Conservation (phyloP, 2,113 vertebrate genomes). For the Oxyura jamaicensis region DNA sequence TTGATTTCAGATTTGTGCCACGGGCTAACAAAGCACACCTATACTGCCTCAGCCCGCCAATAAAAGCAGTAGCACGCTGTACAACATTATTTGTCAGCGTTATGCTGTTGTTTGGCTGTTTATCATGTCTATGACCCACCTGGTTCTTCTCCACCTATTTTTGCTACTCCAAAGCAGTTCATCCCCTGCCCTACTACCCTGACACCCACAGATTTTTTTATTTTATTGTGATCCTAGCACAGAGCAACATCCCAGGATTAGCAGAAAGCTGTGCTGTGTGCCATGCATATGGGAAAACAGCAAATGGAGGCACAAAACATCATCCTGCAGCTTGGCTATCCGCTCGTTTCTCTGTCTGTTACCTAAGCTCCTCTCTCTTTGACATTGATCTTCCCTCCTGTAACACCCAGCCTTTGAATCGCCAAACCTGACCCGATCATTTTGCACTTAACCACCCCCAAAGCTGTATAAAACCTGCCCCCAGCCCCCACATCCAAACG, state of each 20-base stretch:
- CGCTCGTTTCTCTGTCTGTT: accelerated
- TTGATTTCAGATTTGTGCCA: accelerated
- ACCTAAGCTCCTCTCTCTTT: not conserved
- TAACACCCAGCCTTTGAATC: not conserved
- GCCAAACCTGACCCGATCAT: not conserved
- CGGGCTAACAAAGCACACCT: not conserved
- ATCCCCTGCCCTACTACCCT: not conserved
- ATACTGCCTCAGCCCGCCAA: not conserved
- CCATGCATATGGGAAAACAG: accelerated
- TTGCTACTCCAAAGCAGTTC: not conserved
- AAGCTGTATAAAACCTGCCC: accelerated
- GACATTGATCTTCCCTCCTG: not conserved
- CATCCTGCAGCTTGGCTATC: not conserved
- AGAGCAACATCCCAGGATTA: not conserved
- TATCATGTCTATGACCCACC: not conserved
- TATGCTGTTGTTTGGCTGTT: not conserved
- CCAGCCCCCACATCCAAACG: accelerated
- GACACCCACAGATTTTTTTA: not conserved
- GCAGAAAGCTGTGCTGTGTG: accelerated
- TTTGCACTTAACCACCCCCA: not conserved
- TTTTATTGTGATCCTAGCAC: too few relatives aligned
- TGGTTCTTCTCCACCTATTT: not conserved
- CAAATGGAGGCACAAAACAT: not conserved
- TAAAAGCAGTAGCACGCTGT: accelerated
- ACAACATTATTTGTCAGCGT: not conserved